Evolutionary conservation across 2,888 invertebrate genomes (phyloP), one percentile per base, ranked within the genome.

Genomic region (Lobophora halterata): DNA sequence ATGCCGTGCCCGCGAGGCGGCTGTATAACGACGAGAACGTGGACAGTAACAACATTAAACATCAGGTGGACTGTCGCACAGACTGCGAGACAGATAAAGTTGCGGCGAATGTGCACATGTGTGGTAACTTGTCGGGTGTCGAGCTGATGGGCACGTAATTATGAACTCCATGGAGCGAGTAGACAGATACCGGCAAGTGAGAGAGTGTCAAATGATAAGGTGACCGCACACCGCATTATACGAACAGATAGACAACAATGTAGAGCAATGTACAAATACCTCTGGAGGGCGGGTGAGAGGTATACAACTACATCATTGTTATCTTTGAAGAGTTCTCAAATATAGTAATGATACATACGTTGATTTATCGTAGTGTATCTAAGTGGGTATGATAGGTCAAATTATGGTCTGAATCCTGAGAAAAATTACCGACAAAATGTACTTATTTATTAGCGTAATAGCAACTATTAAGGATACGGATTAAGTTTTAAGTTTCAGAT

Each of bases 211-310:
- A 46, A 45, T 46, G 33, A 44, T 31, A 41, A 36, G 52, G 41
- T 52, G 30, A 58, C 61, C 60, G 52, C 55, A 49, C 34, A 38
- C 29, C 32, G 43, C 47, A 66, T 71, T 71, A 68, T 63, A 60
- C 60, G 62, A 64, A 63, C 67, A 61, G 73, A 72, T 72, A 69
- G 55, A 61, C 52, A 50, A 58, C 61, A 61, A 66, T 65, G 64
- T 35, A 7, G 17, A 29, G 16, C 13, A 17, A 26, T 17, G 11
- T 5, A 27, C 7, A 11, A n/a, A 16, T 20, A 16, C 17, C 5
- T 5, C n/a, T 3, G 24, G 4, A 5, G 6, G 14, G n/a, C n/a
- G n/a, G n/a, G n/a, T n/a, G n/a, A n/a, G n/a, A n/a, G n/a, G n/a
- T n/a, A n/a, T n/a, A n/a, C n/a, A n/a, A n/a, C n/a, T n/a, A n/a